phyloP scores from a whole-genome alignment of 2,797 vertebrate genomes.

The Botia almorhae region DNA sequence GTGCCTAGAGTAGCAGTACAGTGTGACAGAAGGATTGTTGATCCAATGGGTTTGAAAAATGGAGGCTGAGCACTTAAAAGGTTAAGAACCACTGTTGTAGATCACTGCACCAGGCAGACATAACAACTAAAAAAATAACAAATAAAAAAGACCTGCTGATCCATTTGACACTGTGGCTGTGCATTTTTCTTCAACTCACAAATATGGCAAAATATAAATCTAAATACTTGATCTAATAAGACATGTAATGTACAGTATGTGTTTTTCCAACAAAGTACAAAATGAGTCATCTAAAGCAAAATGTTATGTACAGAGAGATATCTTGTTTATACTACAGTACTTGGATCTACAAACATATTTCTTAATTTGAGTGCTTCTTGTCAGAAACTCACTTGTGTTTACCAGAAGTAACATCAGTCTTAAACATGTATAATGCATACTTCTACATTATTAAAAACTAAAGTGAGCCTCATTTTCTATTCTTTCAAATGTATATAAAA shows the following conservation, averaged over 20 bases:
- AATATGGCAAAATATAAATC: slow-evolving; percentile 68
- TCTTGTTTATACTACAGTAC: not conserved
- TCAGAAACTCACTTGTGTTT: not conserved
- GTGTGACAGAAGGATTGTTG: not conserved
- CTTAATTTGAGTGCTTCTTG: slow-evolving; percentile 43
- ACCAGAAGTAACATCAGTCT: not conserved
- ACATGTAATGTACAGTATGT: too few species aligned
- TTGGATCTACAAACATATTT: not conserved
- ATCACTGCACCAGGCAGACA: slow-evolving; percentile 68
- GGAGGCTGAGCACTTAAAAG: not conserved
- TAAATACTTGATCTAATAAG: slow-evolving; percentile 40
- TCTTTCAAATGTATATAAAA: not conserved
- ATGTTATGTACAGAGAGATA: not conserved
- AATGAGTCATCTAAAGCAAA: too few species aligned
- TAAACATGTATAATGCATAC: not conserved
- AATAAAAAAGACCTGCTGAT: slow-evolving; percentile 63
- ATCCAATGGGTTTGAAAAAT: not conserved
- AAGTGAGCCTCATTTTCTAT: too few species aligned
- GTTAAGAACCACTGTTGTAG: slow-evolving; percentile 11
- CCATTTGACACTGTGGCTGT: slow-evolving; percentile 74
- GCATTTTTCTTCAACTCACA: slow-evolving; percentile 70
- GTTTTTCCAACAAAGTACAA: not conserved
- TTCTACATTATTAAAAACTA: not conserved
- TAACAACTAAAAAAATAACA: slow-evolving; percentile 62
- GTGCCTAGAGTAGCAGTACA: not conserved